phyloP scores from a whole-genome alignment of 2,113 vertebrate species.

The Condylura cristata region DNA sequence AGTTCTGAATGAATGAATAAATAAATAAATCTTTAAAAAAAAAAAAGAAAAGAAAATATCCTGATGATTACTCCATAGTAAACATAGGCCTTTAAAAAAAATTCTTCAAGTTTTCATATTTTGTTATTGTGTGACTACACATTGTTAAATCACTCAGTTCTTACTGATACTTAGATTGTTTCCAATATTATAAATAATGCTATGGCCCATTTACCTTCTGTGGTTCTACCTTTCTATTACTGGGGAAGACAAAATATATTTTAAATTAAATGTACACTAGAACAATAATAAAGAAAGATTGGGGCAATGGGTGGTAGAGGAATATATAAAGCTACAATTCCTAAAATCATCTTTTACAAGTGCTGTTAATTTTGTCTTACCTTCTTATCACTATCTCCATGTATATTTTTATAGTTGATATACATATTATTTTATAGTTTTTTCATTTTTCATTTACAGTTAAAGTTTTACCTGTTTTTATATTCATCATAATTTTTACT shows the following conservation, averaged over 20 bases:
- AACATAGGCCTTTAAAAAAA: neutral
- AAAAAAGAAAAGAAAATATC: neutral
- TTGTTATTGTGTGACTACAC: neutral
- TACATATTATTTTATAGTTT: neutral
- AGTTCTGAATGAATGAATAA: too few species aligned
- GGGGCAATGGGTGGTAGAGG: neutral
- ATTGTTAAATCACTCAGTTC: neutral
- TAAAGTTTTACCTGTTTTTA: neutral
- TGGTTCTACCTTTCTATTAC: neutral
- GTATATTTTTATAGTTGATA: conserved; percentile 23
- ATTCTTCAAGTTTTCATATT: neutral
- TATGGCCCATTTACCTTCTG: neutral
- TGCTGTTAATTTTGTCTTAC: neutral
- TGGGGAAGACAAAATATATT: neutral
- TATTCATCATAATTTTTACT: conserved; percentile 25
- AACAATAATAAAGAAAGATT: conserved; percentile 7
- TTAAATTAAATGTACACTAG: conserved; percentile 8
- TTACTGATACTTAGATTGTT: neutral
- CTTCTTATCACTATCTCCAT: neutral
- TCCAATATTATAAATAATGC: conserved; percentile 6
- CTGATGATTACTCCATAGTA: neutral
- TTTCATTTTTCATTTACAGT: conserved; percentile 18
- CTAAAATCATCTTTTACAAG: neutral
- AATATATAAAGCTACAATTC: neutral
- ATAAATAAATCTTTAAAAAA: too few species aligned